Conservation (phyloP, 2,888 invertebrate genomes). For the Uloborus plumipes region DNA sequence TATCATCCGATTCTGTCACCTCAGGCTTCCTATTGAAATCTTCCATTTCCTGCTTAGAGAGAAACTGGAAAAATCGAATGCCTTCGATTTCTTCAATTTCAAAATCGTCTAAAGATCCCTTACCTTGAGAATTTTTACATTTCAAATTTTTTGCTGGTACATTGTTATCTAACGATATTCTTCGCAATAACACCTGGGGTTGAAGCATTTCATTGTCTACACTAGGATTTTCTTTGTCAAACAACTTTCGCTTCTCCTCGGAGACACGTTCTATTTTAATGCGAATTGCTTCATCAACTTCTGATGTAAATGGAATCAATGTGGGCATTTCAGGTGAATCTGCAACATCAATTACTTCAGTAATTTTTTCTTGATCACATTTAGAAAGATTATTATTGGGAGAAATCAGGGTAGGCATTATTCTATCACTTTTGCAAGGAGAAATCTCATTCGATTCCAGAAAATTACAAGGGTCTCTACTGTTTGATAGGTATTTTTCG, state of each 20-base stretch:
- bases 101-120: slow-evolving; percentile 50
- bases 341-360: slow-evolving; percentile 26
- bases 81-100: slow-evolving; percentile 67
- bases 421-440: slow-evolving; percentile 17
- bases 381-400: slow-evolving; percentile 16
- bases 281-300: slow-evolving; percentile 40
- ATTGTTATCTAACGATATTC: slow-evolving; percentile 24
- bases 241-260: slow-evolving; percentile 5
- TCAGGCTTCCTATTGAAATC: slow-evolving; percentile 34
- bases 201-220: slow-evolving; percentile 8
- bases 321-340: slow-evolving; percentile 63
- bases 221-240: neutral
- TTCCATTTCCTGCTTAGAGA: slow-evolving; percentile 65
- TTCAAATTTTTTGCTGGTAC: neutral
- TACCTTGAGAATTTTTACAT: neutral
- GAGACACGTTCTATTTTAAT: neutral
- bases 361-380: slow-evolving; percentile 8
- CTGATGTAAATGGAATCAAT: slow-evolving; percentile 59
- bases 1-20: slow-evolving; percentile 6
- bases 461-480: no score
- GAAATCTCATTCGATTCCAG: neutral
- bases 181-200: slow-evolving; percentile 32
- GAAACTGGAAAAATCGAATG: slow-evolving; percentile 67
- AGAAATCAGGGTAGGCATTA: slow-evolving; percentile 13
- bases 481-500: no score